Base-by-base conservation (phyloP, 92 coral and sea anemone species). In the Epizoanthus illoricatus region DNA sequence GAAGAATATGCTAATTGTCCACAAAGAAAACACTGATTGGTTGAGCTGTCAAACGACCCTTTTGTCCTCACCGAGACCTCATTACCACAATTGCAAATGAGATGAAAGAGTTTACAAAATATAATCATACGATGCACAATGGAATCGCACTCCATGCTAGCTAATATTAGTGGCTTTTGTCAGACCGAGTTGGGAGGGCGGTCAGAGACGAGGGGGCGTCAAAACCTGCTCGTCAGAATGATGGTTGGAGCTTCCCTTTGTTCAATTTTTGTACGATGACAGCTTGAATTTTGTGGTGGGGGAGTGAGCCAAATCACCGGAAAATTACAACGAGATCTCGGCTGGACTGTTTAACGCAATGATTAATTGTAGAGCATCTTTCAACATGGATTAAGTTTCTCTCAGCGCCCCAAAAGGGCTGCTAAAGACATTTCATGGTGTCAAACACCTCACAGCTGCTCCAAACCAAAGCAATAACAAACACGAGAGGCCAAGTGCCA, bases 51-150 rank as follows among this genome's bases (percentile, higher is more conserved):
- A 74, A 78, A 80, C 80, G 90, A 85, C 90, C 93, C 87, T 90
- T 91, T 93, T 89, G 88, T 85, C 92, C 58, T 71, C 67, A 88
- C 69, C 84, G 85, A 93, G 92, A 91, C 90, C 98, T 96, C 94
- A 96, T 96, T 96, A 96, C 94, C 94, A 91, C 96, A 91, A 91
- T 93, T 90, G 92, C 90, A 90, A 91, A 94, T 96, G 98, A 93
- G 98, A 84, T 88, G 74, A 85, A 91, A 91, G 87, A 87, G 91
- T 91, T 88, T 84, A 91, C 90, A 93, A 90, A 91, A 88, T 90
- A 86, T 88, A 89, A 93, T 91, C 92, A 85, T 83, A 86, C 87
- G 84, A 87, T 3, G 86, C 66, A 93, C 97, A 93, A 93, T 87
- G 91, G 73, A 86, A 84, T 83, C 4, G 84, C 87, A 79, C 88